phyloP scores from a whole-genome alignment of 2,888 invertebrate genomes.

The Tethea ocularis region DNA sequence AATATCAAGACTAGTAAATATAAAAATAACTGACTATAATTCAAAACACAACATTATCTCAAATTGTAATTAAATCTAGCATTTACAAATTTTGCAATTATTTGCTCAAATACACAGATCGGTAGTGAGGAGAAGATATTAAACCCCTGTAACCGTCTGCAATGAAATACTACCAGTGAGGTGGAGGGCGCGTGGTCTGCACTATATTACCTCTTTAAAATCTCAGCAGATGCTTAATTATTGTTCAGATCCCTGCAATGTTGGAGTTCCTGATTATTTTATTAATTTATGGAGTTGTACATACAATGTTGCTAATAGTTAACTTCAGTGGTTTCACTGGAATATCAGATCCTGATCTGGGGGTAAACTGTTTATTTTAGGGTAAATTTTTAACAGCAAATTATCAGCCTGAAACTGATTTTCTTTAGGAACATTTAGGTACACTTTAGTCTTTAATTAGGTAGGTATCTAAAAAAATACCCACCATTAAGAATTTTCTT shows the following conservation, averaged over 20 bases:
- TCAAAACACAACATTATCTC: no score
- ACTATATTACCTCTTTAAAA: slow-evolving; percentile 27
- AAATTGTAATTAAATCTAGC: no score
- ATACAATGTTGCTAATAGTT: neutral
- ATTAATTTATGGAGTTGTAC: slow-evolving; percentile 10
- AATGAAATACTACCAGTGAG: slow-evolving; percentile 24
- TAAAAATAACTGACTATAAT: no score
- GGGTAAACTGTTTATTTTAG: neutral
- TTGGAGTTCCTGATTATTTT: slow-evolving; percentile 13
- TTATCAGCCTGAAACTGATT: no score
- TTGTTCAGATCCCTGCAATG: slow-evolving; percentile 25
- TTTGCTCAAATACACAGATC: neutral
- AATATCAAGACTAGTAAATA: no score
- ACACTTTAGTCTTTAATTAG: no score
- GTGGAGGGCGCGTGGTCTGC: slow-evolving; percentile 22
- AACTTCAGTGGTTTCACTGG: neutral
- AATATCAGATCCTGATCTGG: neutral
- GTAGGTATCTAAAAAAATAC: no score
- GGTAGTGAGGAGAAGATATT: slow-evolving; percentile 19
- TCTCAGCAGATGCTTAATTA: slow-evolving; percentile 36
- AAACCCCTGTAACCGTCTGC: slow-evolving; percentile 30
- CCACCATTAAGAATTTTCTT: neutral
- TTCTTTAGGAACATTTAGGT: no score
- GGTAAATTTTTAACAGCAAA: no score
- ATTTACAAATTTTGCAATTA: neutral